These are phyloP conservation scores for Dendropsophus ebraccatus DNA, from an alignment of 2,113 vertebrate genomes.

Conservation along the genomic window DNA sequence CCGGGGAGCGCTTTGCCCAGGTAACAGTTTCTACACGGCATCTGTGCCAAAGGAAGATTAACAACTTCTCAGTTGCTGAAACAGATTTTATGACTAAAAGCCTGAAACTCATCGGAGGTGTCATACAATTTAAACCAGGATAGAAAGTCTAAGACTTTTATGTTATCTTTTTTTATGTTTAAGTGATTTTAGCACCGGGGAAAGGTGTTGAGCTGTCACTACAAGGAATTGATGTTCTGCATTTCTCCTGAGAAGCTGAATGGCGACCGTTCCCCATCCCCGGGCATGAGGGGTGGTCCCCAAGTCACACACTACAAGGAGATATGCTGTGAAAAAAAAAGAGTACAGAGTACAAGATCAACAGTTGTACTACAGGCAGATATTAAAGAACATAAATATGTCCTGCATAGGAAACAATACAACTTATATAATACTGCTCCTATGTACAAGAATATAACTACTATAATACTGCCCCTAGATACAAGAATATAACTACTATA, in stretches of 20 bases:
- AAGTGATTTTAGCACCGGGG: slow-evolving; percentile 50
- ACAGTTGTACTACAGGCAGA: neutral
- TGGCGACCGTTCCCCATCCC: neutral
- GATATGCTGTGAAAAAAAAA: neutral
- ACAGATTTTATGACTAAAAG: slow-evolving; percentile 58
- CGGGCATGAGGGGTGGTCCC: neutral
- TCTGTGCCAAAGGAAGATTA: slow-evolving; percentile 53
- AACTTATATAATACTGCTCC: neutral
- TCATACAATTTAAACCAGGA: slow-evolving; percentile 54
- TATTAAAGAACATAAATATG: neutral
- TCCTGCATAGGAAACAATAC: neutral
- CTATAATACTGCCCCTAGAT: neutral
- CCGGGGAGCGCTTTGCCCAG: slow-evolving; percentile 47
- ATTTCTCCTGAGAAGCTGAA: slow-evolving; percentile 21
- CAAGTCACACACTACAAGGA: neutral
- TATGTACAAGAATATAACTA: neutral
- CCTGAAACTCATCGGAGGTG: slow-evolving; percentile 56
- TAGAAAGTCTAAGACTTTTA: slow-evolving; percentile 36
- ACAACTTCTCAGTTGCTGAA: slow-evolving; percentile 55
- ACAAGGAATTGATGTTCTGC: slow-evolving; percentile 30
- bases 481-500: slow-evolving; percentile 3
- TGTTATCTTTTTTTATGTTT: slow-evolving; percentile 48
- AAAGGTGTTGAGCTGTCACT: slow-evolving; percentile 37
- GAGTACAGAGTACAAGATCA: neutral
- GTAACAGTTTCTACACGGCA: slow-evolving; percentile 51